Conservation (phyloP, 2,113 vertebrate species). For the Oenanthe oenanthe region DNA sequence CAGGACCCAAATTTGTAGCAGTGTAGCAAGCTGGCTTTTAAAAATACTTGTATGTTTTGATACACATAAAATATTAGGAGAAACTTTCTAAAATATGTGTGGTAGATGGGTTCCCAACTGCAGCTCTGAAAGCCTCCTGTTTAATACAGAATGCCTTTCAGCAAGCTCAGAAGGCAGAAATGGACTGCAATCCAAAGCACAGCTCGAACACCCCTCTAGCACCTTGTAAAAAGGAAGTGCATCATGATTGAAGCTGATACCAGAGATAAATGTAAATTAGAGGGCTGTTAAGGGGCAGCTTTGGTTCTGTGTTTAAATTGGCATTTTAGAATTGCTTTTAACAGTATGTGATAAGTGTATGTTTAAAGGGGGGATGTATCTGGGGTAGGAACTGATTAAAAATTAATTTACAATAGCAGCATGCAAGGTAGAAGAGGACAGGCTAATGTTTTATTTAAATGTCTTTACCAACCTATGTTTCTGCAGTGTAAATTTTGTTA, state of each 20-base stretch:
- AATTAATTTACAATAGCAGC: constrained; percentile 32
- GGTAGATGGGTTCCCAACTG: background rate
- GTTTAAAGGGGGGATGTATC: constrained; percentile 3
- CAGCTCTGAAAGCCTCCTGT: background rate
- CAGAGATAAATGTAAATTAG: background rate
- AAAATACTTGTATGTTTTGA: background rate
- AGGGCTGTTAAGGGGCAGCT: background rate
- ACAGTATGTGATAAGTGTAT: background rate
- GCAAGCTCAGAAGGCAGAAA: background rate
- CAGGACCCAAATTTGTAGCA: background rate
- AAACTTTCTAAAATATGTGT: background rate
- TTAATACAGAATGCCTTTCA: background rate
- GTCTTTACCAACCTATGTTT: background rate
- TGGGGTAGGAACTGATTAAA: constrained; percentile 37
- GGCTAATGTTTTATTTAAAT: constrained; percentile 48
- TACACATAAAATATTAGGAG: background rate
- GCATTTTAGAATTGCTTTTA: constrained; percentile 25
- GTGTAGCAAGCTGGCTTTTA: background rate
- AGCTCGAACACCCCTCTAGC: background rate
- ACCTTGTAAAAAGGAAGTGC: background rate
- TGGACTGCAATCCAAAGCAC: background rate
- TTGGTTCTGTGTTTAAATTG: background rate
- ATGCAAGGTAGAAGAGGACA: constrained; percentile 19
- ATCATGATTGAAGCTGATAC: background rate
- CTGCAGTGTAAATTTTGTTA: background rate